Percentiles rank a stretch among this genome's conserved stretches.
Conservation (phyloP, 1,140 invertebrate genomes). For the Meloidogyne floridensis region DNA sequence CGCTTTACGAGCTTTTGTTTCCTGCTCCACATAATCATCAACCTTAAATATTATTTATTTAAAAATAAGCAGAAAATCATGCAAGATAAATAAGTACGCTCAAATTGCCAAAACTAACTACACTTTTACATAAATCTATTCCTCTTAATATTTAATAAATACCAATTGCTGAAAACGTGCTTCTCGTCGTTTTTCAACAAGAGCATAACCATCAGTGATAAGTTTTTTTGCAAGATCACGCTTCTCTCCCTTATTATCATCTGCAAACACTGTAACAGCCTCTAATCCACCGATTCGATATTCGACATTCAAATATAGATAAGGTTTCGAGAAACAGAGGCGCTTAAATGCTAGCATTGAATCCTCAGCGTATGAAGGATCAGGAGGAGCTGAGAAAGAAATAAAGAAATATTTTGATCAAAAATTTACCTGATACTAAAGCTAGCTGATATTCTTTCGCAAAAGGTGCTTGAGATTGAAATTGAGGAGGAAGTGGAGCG, state of each 20-base stretch:
- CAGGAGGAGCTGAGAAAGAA: slow-evolving; percentile 76
- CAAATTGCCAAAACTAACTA: too few relatives aligned
- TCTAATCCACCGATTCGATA: slow-evolving; percentile 67
- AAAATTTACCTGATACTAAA: slow-evolving; percentile 67
- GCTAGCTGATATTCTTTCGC: slow-evolving; percentile 84
- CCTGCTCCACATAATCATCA: slow-evolving; percentile 55
- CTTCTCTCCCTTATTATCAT: slow-evolving; percentile 71
- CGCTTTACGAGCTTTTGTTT: slow-evolving; percentile 52
- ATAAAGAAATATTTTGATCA: not conserved
- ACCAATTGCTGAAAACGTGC: slow-evolving; percentile 79
- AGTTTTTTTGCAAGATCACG: slow-evolving; percentile 81
- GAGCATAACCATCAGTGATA: slow-evolving; percentile 80
- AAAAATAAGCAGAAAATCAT: not conserved
- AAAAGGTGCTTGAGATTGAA: slow-evolving; percentile 76
- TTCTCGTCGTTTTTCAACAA: slow-evolving; percentile 80
- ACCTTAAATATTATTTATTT: slow-evolving; percentile 44
- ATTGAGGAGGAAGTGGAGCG: slow-evolving; percentile 76
- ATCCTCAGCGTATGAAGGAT: slow-evolving; percentile 70
- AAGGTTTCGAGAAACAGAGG: slow-evolving; percentile 76
- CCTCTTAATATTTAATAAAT: not conserved
- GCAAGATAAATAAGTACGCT: too few relatives aligned
- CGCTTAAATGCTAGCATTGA: slow-evolving; percentile 71
- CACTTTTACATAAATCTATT: too few relatives aligned
- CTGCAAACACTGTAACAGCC: slow-evolving; percentile 66
- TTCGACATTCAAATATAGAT: slow-evolving; percentile 70